Evolutionary conservation across 2,113 vertebrate species (phyloP), one percentile per base, ranked within the genome.

Genomic region (Oreotragus oreotragus): DNA sequence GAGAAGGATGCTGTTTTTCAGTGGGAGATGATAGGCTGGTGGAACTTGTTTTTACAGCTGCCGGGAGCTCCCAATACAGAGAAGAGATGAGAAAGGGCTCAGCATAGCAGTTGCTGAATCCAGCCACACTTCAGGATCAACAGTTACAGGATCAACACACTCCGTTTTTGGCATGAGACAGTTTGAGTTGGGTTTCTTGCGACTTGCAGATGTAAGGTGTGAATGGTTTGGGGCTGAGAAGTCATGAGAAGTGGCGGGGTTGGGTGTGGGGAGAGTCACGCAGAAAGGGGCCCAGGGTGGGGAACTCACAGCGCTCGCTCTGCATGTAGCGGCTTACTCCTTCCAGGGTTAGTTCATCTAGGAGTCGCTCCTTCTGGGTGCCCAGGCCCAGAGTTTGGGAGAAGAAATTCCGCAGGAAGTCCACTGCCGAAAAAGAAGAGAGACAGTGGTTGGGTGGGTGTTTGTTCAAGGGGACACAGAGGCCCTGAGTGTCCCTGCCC

Each of bases 371-470:
- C 84, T 98, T 98, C 79, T 98, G 95, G 45, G 98, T 96, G 47
- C 99, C 99, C 33, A 99, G 98, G 33, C 99, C 99, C 95, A 99
- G 98, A 0, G 99, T 99, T 73, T 99, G 99, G 79, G 99, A 99
- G 98, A 99, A 99, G 9, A 99, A 98, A 91, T 98, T 99, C 51
- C 99, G 99, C 92, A 99, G 99, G 92, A 99, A 99, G 64, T 99
- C 99, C 99, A 99, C 99, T 99, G 97, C 27, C 30, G 53, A 51
- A 39, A 91, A 51, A 36, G 49, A 45, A 93, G 51, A 95, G 39
- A 95, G 36, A 51, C 5, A 51, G 62, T 0, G 0, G 45, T 39
- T 0, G 13, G n/a, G 55, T 1, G 36, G 64, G 62, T 16, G 6
- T 33, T 58, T 27, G 30, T 49, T 25, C 10, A 1, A 39, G n/a